A percentile compares a stretch with the other conserved stretches of the same genome.
These are phyloP conservation scores for Anguilla megastoma DNA, from an alignment of 2,797 vertebrate species.

Conservation along the genomic window DNA sequence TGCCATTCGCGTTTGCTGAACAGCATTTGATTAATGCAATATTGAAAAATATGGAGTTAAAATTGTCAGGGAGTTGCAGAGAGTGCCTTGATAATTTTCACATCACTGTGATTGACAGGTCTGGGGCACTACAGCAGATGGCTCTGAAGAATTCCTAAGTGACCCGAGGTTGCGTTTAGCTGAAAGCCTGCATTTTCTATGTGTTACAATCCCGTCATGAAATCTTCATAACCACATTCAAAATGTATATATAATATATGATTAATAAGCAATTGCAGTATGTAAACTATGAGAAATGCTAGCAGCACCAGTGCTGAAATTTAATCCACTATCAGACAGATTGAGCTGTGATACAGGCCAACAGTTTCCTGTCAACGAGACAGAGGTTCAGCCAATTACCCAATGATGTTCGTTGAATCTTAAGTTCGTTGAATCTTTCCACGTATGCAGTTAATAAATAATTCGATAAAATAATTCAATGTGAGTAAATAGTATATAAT, in stretches of 20 bases:
- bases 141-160: neutral
- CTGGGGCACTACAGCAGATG: neutral
- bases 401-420: neutral
- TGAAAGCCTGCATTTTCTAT: neutral
- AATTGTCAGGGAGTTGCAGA: neutral
- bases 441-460: neutral
- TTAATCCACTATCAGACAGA: neutral
- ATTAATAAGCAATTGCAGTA: neutral
- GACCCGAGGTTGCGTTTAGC: neutral
- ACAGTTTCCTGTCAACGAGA: neutral
- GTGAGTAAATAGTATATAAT: no score
- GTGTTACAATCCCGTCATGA: slow-evolving; percentile 47
- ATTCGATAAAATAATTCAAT: neutral
- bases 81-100: neutral
- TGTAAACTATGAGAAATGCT: neutral
- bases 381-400: neutral
- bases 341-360: neutral
- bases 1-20: neutral
- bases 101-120: neutral
- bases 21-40: neutral
- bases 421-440: no score
- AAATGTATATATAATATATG: neutral
- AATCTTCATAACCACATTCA: slow-evolving; percentile 55
- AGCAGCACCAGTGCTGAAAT: neutral
- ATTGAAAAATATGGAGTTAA: neutral